Conservation (phyloP, 2,888 invertebrate species). For the Camptogramma bilineatum region DNA sequence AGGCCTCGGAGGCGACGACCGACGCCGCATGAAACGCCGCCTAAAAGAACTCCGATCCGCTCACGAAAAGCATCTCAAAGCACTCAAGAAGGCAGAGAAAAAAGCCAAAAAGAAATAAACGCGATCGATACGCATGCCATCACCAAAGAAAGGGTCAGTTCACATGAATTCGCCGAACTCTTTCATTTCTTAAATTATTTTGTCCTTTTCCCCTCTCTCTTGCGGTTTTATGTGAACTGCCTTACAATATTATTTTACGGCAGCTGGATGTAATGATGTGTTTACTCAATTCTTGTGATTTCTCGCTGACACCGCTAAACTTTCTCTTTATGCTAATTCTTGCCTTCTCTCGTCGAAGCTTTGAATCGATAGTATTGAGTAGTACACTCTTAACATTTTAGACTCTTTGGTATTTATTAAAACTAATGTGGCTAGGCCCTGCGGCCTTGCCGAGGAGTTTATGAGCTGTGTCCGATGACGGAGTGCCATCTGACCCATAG, state of each 20-base stretch:
- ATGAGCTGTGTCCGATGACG: constrained; percentile 69
- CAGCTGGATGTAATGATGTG: constrained; percentile 37
- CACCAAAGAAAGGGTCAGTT: constrained; percentile 62
- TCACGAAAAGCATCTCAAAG: constrained; percentile 94
- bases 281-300: constrained; percentile 42
- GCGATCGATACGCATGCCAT: constrained; percentile 43
- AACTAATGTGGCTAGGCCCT: constrained; percentile 38
- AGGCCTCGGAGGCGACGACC: constrained; percentile 93
- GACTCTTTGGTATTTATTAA: constrained; percentile 35
- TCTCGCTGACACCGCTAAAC: constrained; percentile 35
- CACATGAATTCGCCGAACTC: constrained; percentile 46
- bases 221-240: constrained; percentile 49
- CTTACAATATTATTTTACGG: constrained; percentile 37
- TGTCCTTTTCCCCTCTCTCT: constrained; percentile 17
- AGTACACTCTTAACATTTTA: constrained; percentile 40
- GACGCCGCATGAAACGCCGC: constrained; percentile 91
- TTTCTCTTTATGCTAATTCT: constrained; percentile 44
- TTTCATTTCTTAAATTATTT: constrained; percentile 30
- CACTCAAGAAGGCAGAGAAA: constrained; percentile 94
- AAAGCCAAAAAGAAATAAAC: constrained; percentile 89
- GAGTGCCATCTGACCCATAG: constrained; percentile 83
- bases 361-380: constrained; percentile 36
- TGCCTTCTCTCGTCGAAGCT: constrained; percentile 41
- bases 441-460: constrained; percentile 43
- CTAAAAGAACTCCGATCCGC: constrained; percentile 93